Percentiles rank a stretch among this genome's conserved stretches.
phyloP scores from a whole-genome alignment of 2,888 invertebrate genomes.

The Spialia ferax region DNA sequence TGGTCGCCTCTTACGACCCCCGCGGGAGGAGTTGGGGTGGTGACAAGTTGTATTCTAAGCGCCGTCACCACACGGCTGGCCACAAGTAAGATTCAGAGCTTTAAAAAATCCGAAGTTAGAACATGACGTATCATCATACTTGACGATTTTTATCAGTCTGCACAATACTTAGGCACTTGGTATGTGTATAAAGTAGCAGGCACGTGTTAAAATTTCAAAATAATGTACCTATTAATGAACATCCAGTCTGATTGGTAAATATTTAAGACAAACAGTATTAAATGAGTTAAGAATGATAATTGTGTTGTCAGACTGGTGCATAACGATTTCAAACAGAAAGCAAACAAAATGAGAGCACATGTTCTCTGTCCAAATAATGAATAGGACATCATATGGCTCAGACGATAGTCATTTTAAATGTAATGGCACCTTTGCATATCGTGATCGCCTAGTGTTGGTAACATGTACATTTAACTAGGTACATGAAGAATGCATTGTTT shows the following conservation, averaged over 20 bases:
- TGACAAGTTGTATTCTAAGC: no score
- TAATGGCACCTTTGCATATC: conserved; percentile 18
- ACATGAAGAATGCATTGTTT: not conserved
- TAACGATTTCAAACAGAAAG: conserved; percentile 7
- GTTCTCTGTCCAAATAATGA: conserved; percentile 24
- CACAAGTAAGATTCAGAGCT: no score
- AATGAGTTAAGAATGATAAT: conserved; percentile 30
- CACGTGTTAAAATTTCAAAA: conserved; percentile 33
- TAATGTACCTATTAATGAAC: conserved; percentile 8
- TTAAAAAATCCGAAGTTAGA: not conserved
- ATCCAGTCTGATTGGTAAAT: conserved; percentile 28
- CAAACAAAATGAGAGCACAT: conserved; percentile 22
- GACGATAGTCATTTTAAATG: conserved; percentile 25
- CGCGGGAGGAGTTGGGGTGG: no score
- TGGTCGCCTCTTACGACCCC: no score
- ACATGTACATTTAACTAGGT: not conserved
- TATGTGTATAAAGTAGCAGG: not conserved
- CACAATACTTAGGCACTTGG: not conserved
- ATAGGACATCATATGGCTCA: conserved; percentile 16
- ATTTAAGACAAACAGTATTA: conserved; percentile 20
- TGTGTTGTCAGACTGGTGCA: conserved; percentile 33
- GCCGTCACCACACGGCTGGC: no score
- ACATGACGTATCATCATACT: not conserved
- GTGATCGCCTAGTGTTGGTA: conserved; percentile 20
- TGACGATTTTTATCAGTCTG: not conserved